Evolutionary conservation across 2,888 invertebrate species (phyloP).

Genomic region (Cerceris ruficornis): DNA sequence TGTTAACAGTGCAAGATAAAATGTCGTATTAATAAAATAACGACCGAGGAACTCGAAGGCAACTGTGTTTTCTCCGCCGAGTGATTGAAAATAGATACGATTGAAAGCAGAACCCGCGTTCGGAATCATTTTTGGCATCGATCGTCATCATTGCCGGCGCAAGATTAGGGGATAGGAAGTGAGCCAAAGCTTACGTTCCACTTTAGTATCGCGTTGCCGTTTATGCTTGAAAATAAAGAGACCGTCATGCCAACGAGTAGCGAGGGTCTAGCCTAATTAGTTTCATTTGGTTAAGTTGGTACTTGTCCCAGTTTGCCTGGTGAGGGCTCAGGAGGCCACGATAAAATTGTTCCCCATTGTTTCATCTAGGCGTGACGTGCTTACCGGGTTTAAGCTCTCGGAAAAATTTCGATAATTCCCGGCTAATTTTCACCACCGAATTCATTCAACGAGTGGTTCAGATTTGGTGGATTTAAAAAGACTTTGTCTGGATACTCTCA

Average conservation of each 20-base stretch:
- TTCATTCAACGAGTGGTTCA: no score
- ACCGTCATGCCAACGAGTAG: constrained; percentile 30
- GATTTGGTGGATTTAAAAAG: no score
- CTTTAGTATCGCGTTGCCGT: constrained; percentile 24
- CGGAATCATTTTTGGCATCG: no score
- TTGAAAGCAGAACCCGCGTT: no score
- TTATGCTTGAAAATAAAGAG: constrained; percentile 50
- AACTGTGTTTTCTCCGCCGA: no score
- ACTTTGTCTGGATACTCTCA: no score
- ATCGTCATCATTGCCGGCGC: not conserved
- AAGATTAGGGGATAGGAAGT: not conserved
- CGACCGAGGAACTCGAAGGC: no score
- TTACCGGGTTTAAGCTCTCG: not conserved
- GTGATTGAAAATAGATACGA: no score
- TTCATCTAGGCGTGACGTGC: constrained; percentile 1
- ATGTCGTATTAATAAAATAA: no score
- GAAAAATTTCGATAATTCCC: not conserved
- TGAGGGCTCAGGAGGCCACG: constrained; percentile 11
- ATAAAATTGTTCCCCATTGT: constrained; percentile 35
- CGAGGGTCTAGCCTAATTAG: constrained; percentile 66
- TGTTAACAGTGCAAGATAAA: no score
- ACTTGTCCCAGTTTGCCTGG: constrained; percentile 68
- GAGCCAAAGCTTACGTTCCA: constrained; percentile 6
- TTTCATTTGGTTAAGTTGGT: constrained; percentile 70
- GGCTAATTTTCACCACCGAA: not conserved